phyloP scores from a whole-genome alignment of 2,888 invertebrate species.

The Drosophila flavopinicola region DNA sequence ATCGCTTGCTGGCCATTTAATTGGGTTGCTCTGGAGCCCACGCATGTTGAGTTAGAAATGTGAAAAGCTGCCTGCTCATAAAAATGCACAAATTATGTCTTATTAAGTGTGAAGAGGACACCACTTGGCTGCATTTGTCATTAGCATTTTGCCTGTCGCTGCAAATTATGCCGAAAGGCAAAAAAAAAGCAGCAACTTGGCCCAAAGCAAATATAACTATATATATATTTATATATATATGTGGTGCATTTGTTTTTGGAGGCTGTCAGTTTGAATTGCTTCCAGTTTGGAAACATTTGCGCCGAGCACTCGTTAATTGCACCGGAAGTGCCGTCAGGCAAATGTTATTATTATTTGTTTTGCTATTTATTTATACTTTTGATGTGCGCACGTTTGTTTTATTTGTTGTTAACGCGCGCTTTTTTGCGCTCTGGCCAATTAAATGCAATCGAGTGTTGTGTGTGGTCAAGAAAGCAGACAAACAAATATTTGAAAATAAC shows the following conservation, averaged over 20 bases:
- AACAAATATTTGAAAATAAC: conserved; percentile 33
- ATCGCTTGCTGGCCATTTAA: conserved; percentile 71
- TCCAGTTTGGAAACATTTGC: conserved; percentile 43
- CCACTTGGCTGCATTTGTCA: conserved; percentile 65
- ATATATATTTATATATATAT: conserved; percentile 1
- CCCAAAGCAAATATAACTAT: conserved; percentile 22
- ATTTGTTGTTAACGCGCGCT: conserved; percentile 53
- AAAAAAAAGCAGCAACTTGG: conserved; percentile 12
- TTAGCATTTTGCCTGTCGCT: conserved; percentile 44
- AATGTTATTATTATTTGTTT: conserved; percentile 26
- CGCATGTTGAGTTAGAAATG: conserved; percentile 37
- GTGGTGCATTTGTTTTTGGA: not conserved
- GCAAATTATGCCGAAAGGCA: conserved; percentile 44
- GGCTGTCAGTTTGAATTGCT: conserved; percentile 21
- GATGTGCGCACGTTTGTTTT: conserved; percentile 48
- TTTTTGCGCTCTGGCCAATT: conserved; percentile 35
- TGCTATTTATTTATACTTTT: conserved; percentile 24
- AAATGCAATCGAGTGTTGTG: conserved; percentile 47
- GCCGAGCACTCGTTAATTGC: conserved; percentile 57
- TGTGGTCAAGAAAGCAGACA: conserved; percentile 61
- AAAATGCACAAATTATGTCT: conserved; percentile 74
- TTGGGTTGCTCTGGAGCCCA: conserved; percentile 65
- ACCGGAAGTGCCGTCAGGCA: conserved; percentile 72
- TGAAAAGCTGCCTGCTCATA: conserved; percentile 54
- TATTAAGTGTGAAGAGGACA: conserved; percentile 75